Conservation (phyloP, 2,113 vertebrate species). For the Paratilapia polleni region DNA sequence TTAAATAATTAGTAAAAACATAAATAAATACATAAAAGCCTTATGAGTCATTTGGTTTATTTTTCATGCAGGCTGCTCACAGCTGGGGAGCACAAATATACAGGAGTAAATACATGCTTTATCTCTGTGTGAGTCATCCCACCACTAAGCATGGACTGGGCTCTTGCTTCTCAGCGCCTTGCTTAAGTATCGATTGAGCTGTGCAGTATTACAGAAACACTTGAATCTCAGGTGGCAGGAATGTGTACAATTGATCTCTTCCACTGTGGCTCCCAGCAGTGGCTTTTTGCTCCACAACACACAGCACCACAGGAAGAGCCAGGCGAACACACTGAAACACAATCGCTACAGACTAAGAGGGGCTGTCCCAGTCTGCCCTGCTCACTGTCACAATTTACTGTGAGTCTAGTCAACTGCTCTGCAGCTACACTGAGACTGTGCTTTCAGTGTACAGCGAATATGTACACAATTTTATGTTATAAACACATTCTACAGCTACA, state of each 20-base stretch:
- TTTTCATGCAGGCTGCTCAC: background rate
- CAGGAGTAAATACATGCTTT: constrained; percentile 54
- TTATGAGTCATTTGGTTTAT: background rate
- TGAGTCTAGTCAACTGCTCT: constrained; percentile 35
- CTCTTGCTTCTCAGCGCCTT: constrained; percentile 65
- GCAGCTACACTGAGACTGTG: background rate
- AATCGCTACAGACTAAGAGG: constrained; percentile 58
- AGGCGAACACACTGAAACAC: constrained; percentile 64
- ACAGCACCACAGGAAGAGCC: constrained; percentile 69
- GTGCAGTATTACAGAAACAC: constrained; percentile 85
- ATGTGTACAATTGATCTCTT: constrained; percentile 86
- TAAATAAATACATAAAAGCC: background rate
- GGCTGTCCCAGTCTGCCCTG: constrained; percentile 60
- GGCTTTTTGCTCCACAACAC: constrained; percentile 76
- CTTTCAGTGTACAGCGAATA: background rate
- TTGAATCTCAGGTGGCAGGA: constrained; percentile 89
- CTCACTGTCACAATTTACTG: constrained; percentile 77
- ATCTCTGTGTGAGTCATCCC: constrained; percentile 70
- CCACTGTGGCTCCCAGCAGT: constrained; percentile 77
- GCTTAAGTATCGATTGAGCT: constrained; percentile 86
- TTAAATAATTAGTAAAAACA: background rate
- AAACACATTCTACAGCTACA: background rate
- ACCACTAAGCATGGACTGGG: constrained; percentile 64
- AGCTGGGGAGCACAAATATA: constrained; percentile 5
- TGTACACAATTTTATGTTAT: background rate